These are phyloP conservation scores for Scaptomyza caliginosa DNA, from an alignment of 2,888 invertebrate genomes.

Conservation along the genomic window DNA sequence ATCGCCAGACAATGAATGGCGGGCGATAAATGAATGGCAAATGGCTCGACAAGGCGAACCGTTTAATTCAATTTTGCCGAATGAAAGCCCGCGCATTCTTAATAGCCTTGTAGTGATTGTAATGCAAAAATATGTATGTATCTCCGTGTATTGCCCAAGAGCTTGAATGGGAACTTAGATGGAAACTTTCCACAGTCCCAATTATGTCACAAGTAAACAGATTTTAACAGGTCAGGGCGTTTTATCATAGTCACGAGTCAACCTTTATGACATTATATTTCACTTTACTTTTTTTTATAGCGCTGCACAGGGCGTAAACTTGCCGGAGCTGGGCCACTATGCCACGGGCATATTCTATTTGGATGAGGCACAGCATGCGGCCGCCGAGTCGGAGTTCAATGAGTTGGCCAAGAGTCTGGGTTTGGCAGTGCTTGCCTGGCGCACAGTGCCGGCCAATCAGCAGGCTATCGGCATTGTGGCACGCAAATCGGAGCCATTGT, in stretches of 20 bases:
- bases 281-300: slow-evolving; percentile 85
- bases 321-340: slow-evolving; percentile 95
- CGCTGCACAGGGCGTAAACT: slow-evolving; percentile 90
- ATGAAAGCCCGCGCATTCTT: slow-evolving; percentile 44
- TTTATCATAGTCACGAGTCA: no score
- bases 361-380: slow-evolving; percentile 91
- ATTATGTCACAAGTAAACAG: no score
- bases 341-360: slow-evolving; percentile 98
- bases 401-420: slow-evolving; percentile 92
- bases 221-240: no score
- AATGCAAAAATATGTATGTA: background rate
- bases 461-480: slow-evolving; percentile 95
- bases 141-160: background rate
- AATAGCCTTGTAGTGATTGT: slow-evolving; percentile 7
- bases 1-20: slow-evolving; percentile 35
- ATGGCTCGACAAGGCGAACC: slow-evolving; percentile 13
- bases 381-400: slow-evolving; percentile 92
- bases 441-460: slow-evolving; percentile 95
- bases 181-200: background rate
- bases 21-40: slow-evolving; percentile 57
- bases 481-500: slow-evolving; percentile 96
- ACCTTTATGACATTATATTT: no score
- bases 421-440: slow-evolving; percentile 95
- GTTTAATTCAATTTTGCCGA: slow-evolving; percentile 37
- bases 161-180: background rate